phyloP scores from a whole-genome alignment of 2,888 invertebrate species.

The Caenorhabditis virilis region DNA sequence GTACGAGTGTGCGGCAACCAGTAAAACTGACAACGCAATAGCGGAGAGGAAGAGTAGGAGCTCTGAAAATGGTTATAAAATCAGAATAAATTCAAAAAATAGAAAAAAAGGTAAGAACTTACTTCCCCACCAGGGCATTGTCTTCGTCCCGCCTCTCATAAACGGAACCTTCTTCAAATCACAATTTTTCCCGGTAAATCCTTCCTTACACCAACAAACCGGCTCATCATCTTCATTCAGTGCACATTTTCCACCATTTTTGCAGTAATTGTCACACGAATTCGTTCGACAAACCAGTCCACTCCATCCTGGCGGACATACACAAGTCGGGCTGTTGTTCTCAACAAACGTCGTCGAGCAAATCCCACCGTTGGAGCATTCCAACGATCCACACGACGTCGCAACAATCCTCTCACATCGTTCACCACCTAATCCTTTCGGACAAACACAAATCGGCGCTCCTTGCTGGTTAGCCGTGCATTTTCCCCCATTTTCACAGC shows the following conservation, averaged over 20 bases:
- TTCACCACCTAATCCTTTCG: conserved; percentile 38
- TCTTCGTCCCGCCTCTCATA: background rate
- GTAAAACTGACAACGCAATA: no score
- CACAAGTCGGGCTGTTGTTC: conserved; percentile 69
- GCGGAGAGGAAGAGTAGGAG: no score
- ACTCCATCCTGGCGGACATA: conserved; percentile 72
- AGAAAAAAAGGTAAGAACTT: background rate
- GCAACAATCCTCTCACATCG: conserved; percentile 33
- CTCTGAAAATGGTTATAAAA: no score
- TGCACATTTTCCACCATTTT: conserved; percentile 18
- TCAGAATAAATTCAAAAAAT: no score
- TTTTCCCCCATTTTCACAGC: conserved; percentile 71
- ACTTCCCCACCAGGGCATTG: background rate
- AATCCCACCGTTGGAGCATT: conserved; percentile 70
- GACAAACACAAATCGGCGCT: conserved; percentile 71
- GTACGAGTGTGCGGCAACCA: no score
- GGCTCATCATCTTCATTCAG: conserved; percentile 11
- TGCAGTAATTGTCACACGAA: conserved; percentile 24
- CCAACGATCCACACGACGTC: conserved; percentile 22
- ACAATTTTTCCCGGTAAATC: conserved; percentile 30
- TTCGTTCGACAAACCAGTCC: conserved; percentile 73
- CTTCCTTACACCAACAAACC: conserved; percentile 17
- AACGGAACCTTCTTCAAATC: conserved; percentile 4
- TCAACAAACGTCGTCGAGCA: conserved; percentile 64
- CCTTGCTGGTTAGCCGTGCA: conserved; percentile 69